Percentiles rank a stretch among this genome's conserved stretches.
These are phyloP conservation scores for Porites rus DNA, from an alignment of 92 coral and sea anemone species.

Conservation along the genomic window DNA sequence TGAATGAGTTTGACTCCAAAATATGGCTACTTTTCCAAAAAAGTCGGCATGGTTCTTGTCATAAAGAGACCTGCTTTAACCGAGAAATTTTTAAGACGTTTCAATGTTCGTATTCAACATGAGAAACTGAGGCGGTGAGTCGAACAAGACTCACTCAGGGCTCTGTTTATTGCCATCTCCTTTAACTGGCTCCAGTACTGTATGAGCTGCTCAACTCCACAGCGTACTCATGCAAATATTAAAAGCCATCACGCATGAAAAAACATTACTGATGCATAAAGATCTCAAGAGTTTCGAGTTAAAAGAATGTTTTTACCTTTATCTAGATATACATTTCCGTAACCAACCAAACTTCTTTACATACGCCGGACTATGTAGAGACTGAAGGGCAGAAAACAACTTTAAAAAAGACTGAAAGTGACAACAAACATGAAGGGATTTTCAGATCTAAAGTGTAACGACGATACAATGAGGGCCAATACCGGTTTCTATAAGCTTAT, in stretches of 20 bases:
- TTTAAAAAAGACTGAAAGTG: neutral
- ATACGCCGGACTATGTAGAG: too few relatives aligned
- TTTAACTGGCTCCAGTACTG: too few relatives aligned
- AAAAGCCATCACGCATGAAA: neutral
- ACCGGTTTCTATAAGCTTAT: neutral
- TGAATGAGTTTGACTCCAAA: neutral
- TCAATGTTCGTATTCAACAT: too few relatives aligned
- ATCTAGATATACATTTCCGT: neutral
- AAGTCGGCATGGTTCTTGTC: neutral
- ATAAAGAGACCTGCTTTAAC: neutral
- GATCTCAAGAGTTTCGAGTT: neutral
- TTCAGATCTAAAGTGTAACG: neutral
- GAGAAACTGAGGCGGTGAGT: too few relatives aligned
- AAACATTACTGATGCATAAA: neutral
- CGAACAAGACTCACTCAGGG: too few relatives aligned
- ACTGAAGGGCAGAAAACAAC: neutral
- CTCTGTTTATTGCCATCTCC: too few relatives aligned
- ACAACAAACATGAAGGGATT: neutral
- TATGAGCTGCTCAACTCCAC: too few relatives aligned
- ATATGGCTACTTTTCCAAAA: neutral
- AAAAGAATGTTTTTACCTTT: neutral
- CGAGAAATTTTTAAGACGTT: neutral
- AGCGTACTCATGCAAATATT: constrained; percentile 1
- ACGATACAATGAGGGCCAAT: constrained; percentile 9
- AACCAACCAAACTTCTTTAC: neutral